Conservation (phyloP, 2,797 vertebrate species). For the Atherinosoma microstoma region DNA sequence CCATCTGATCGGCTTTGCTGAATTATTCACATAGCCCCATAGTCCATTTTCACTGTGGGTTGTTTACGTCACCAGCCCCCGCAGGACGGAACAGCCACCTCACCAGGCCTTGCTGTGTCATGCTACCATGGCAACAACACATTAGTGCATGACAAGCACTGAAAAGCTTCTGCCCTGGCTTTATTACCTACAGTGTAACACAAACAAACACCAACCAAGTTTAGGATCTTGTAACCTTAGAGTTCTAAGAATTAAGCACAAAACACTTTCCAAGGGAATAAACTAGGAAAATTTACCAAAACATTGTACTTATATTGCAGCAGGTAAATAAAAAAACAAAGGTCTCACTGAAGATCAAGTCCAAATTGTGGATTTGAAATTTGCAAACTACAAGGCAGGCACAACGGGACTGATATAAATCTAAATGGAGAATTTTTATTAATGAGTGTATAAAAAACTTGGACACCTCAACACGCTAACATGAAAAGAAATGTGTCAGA, state of each 20-base stretch:
- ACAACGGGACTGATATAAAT: neutral
- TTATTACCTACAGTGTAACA: constrained; percentile 12
- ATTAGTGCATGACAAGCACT: constrained; percentile 36
- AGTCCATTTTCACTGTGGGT: constrained; percentile 68
- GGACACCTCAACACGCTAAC: no score
- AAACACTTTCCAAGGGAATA: neutral
- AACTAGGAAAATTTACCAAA: neutral
- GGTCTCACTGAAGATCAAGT: neutral
- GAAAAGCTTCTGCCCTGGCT: constrained; percentile 28
- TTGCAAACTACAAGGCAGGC: neutral
- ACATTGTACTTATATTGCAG: neutral
- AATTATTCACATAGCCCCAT: constrained; percentile 75
- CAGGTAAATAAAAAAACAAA: neutral
- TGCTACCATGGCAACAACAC: constrained; percentile 72
- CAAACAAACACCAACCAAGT: constrained; percentile 1
- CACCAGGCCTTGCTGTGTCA: constrained; percentile 63
- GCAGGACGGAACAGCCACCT: constrained; percentile 57
- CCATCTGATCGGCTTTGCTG: constrained; percentile 66
- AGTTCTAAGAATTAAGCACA: neutral
- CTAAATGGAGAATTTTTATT: no score
- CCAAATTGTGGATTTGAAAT: neutral
- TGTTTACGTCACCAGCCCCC: constrained; percentile 61
- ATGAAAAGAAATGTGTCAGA: neutral
- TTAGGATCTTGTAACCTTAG: neutral
- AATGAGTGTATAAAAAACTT: no score